Conservation (phyloP, 64 coral and sea anemone species). For the Catalaphyllia jardinei region DNA sequence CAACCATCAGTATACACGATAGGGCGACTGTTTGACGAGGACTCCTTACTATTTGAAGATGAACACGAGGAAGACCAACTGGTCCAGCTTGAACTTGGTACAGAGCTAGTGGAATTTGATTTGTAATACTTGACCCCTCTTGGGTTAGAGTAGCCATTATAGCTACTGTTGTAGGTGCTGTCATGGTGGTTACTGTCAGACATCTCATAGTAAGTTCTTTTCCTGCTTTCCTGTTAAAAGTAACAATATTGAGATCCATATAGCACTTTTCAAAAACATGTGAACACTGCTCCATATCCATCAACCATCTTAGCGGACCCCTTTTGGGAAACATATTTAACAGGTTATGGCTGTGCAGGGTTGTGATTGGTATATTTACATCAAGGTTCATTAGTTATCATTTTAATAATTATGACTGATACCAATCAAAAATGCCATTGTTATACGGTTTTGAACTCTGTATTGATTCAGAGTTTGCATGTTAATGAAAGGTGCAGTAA, state of each 20-base stretch:
- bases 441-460: too few species aligned
- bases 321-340: too few species aligned
- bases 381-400: too few species aligned
- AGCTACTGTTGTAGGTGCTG: too few species aligned
- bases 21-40: neutral
- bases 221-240: slow-evolving; percentile 25
- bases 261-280: neutral
- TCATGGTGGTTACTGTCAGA: neutral
- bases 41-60: neutral
- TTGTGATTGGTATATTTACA: too few species aligned
- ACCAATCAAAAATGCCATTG: neutral
- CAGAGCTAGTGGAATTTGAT: neutral
- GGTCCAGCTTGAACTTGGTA: neutral
- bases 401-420: neutral
- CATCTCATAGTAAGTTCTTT: slow-evolving; percentile 20
- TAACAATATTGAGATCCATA: neutral
- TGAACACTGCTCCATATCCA: too few species aligned
- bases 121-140: slow-evolving; percentile 1
- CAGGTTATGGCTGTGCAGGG: too few species aligned
- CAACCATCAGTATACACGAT: slow-evolving; percentile 94
- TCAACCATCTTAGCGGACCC: too few species aligned
- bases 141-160: neutral
- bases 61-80: neutral
- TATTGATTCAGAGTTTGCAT: too few species aligned
- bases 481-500: neutral